Evolutionary conservation across 30 jellyfish, hydroid and myxozoan species (phyloP).

Genomic region (Sanderia malayensis): DNA sequence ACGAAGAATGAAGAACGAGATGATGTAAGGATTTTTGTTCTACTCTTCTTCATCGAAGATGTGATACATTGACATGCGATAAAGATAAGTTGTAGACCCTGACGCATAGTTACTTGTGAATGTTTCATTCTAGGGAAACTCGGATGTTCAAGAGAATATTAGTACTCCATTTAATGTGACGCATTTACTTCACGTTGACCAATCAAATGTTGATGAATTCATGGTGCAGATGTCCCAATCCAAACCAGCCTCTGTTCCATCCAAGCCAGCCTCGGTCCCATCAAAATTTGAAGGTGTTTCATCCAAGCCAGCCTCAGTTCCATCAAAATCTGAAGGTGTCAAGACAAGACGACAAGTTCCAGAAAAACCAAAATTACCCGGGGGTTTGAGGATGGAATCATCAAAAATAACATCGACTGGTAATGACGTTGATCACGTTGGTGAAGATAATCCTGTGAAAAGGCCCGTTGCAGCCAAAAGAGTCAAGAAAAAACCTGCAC

Average conservation of each 20-base stretch:
- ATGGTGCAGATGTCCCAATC: constrained; percentile 66
- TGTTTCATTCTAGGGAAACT: not conserved
- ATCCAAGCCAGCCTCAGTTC: constrained; percentile 1
- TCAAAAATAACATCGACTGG: not conserved
- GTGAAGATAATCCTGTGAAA: not conserved
- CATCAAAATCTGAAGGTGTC: not conserved
- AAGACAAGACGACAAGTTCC: not conserved
- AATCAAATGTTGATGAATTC: constrained; percentile 91
- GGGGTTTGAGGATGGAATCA: not conserved
- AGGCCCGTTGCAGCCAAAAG: constrained; percentile 2
- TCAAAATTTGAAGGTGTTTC: not conserved
- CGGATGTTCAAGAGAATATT: constrained; percentile 71
- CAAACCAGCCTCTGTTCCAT: constrained; percentile 24
- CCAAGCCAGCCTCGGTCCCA: constrained; percentile 11
- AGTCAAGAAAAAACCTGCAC: not conserved
- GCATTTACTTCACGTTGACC: constrained; percentile 86
- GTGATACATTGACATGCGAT: no score
- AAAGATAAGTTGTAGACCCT: no score
- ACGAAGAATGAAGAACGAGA: not conserved
- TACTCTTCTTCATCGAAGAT: not conserved
- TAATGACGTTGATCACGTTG: not conserved
- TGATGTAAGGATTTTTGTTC: not conserved
- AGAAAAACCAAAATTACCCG: constrained; percentile 11
- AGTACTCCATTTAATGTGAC: constrained; percentile 95
- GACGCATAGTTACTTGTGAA: not conserved